Conservation (phyloP, 35 echinoderm and acorn worm species). For the Apostichopus parvimensis region DNA sequence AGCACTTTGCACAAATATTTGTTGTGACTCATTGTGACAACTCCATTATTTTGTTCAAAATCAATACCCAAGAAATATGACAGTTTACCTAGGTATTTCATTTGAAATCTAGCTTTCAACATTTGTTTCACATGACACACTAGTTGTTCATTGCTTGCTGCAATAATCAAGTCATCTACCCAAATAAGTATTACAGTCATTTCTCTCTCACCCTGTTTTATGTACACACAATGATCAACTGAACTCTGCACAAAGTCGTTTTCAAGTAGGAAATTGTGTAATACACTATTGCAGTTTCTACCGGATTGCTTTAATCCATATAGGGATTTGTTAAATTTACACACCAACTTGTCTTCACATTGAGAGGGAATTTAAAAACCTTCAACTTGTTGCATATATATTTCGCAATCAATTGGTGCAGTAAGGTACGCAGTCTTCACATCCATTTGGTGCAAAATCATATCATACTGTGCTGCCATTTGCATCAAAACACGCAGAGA, state of each 20-base stretch:
- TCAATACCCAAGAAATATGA: conserved; percentile 68
- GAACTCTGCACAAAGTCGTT: conserved; percentile 35
- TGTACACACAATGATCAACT: conserved; percentile 59
- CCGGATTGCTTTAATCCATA: conserved; percentile 66
- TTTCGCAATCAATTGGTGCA: conserved; percentile 74
- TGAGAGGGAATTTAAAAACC: conserved; percentile 4
- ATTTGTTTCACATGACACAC: background rate
- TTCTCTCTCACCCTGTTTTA: conserved; percentile 14
- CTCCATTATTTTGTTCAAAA: conserved; percentile 24
- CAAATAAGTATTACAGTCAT: conserved; percentile 43
- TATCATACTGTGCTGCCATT: no score
- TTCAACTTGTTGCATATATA: conserved; percentile 64
- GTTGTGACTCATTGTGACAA: conserved; percentile 37
- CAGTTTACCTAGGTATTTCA: conserved; percentile 57
- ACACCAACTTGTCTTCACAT: conserved; percentile 54
- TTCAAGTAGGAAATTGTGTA: conserved; percentile 41
- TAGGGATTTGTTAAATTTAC: conserved; percentile 59
- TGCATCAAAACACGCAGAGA: background rate
- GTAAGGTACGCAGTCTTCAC: conserved; percentile 29
- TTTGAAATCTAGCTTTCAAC: conserved; percentile 39
- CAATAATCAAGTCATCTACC: conserved; percentile 67
- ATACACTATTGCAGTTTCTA: conserved; percentile 65
- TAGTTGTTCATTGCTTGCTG: conserved; percentile 9
- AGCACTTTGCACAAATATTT: conserved; percentile 34
- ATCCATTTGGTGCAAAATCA: no score